A percentile compares a stretch with the other conserved stretches of the same genome.
These are phyloP conservation scores for Nipponacmea schrenckii DNA, from an alignment of 2,888 invertebrate species.

Conservation along the genomic window DNA sequence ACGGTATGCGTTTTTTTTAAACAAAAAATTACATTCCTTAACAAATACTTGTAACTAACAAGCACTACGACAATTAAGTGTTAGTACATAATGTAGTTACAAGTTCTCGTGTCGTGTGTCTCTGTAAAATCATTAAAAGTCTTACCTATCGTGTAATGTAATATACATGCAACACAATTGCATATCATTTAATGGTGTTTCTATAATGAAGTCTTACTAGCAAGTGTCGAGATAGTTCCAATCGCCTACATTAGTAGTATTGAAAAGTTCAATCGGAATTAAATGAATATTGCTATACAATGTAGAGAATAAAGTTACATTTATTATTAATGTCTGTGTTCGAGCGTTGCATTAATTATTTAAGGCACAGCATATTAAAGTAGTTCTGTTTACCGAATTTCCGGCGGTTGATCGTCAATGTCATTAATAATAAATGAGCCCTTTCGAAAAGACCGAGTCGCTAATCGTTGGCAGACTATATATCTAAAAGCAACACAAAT, in stretches of 20 bases:
- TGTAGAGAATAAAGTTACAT: background rate
- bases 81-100: too few relatives aligned
- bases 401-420: slow-evolving; percentile 8
- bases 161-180: too few relatives aligned
- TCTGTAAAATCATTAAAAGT: too few relatives aligned
- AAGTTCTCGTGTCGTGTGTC: too few relatives aligned
- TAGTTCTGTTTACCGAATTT: slow-evolving; percentile 9
- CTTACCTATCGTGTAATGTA: too few relatives aligned
- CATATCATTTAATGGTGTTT: too few relatives aligned
- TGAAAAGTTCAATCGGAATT: slow-evolving; percentile 9
- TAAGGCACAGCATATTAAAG: slow-evolving; percentile 6
- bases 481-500: slow-evolving; percentile 7
- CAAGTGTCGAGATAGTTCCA: too few relatives aligned
- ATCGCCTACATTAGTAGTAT: background rate
- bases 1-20: too few relatives aligned
- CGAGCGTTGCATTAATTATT: slow-evolving; percentile 7
- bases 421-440: slow-evolving; percentile 7
- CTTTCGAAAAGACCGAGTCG: slow-evolving; percentile 4
- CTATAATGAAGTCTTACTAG: too few relatives aligned
- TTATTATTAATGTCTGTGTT: slow-evolving; percentile 2
- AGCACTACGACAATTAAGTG: too few relatives aligned
- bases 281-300: slow-evolving; percentile 8
- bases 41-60: too few relatives aligned
- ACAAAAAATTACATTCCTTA: too few relatives aligned
- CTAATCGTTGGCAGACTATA: slow-evolving; percentile 2